Evolutionary conservation across 2,113 vertebrate species (phyloP).

Genomic region (Halcyon senegalensis): DNA sequence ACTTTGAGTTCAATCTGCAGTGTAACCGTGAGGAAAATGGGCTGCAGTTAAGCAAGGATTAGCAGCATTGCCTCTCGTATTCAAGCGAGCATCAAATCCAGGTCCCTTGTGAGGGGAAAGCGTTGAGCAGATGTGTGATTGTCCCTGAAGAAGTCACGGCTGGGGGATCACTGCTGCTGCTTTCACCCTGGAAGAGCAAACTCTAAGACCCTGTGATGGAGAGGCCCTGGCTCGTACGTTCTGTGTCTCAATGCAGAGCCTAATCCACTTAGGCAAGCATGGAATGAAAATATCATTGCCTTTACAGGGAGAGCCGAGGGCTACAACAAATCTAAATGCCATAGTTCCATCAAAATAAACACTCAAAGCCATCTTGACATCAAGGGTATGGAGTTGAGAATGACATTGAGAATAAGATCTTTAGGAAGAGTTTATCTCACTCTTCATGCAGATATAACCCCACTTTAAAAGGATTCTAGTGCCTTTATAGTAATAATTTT

Average conservation of each 20-base stretch:
- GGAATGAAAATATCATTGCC: slow-evolving; percentile 44
- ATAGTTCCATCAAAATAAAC: slow-evolving; percentile 40
- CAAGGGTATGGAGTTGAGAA: neutral
- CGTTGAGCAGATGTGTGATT: neutral
- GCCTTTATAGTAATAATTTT: neutral
- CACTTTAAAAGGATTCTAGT: slow-evolving; percentile 7
- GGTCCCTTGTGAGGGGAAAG: neutral
- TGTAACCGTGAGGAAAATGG: neutral
- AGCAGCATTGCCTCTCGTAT: neutral
- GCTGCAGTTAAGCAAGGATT: neutral
- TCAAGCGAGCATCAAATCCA: neutral
- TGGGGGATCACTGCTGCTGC: neutral
- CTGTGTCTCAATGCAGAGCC: slow-evolving; percentile 5
- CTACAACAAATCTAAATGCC: slow-evolving; percentile 39
- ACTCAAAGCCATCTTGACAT: slow-evolving; percentile 27
- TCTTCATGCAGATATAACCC: slow-evolving; percentile 39
- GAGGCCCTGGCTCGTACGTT: neutral
- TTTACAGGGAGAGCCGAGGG: slow-evolving; percentile 32
- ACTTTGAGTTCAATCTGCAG: neutral
- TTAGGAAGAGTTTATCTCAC: slow-evolving; percentile 28
- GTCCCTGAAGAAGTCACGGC: neutral
- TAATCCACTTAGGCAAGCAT: slow-evolving; percentile 64
- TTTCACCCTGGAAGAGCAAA: neutral
- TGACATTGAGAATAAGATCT: slow-evolving; percentile 31
- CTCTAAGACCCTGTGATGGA: neutral